Evolutionary conservation across 1,140 invertebrate genomes (phyloP).

Genomic region (Brachionus sp.): DNA sequence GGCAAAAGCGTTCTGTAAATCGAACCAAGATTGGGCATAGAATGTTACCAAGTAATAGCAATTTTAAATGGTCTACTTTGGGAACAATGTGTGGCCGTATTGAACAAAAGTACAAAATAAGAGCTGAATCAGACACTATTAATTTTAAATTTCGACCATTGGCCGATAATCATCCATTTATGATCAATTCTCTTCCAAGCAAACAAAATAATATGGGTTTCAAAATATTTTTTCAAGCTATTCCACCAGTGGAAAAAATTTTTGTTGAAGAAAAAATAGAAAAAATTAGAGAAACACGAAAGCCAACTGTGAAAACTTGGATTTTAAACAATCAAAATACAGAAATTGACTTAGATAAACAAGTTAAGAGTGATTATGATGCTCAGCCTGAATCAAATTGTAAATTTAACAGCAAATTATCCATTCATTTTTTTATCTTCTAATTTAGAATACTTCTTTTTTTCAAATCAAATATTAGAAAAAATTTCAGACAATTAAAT

Average conservation of each 20-base stretch:
- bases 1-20: not conserved
- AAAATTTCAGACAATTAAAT: too few species aligned
- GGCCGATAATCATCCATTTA: not conserved
- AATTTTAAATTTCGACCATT: constrained; percentile 36
- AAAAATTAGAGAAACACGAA: not conserved
- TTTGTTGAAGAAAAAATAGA: not conserved
- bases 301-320: not conserved
- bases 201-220: constrained; percentile 1
- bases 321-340: not conserved
- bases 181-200: not conserved
- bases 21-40: not conserved
- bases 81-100: constrained; percentile 35
- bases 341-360: not conserved
- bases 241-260: not conserved
- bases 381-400: not conserved
- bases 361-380: not conserved
- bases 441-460: not conserved
- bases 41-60: not conserved
- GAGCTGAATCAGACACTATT: constrained; percentile 25
- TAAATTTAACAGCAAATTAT: not conserved
- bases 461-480: too few species aligned
- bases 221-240: constrained; percentile 43
- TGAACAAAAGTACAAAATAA: constrained; percentile 25
- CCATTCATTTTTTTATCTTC: not conserved
- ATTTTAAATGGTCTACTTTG: constrained; percentile 17